Base-by-base conservation (phyloP, 2,113 vertebrate genomes). In the Austrofundulus limnaeus region DNA sequence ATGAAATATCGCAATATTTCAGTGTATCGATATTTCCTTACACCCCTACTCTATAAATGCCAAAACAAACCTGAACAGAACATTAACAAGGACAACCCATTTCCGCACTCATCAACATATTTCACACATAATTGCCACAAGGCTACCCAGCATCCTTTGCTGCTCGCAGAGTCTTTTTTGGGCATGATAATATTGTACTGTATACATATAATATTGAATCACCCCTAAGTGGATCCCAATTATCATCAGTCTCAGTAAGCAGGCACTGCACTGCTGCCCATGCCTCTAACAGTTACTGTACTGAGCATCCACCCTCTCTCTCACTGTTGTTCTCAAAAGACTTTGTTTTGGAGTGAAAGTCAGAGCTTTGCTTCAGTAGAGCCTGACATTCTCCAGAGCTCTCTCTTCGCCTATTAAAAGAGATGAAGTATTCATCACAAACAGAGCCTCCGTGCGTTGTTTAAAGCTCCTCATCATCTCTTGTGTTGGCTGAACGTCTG, bases 341-440 rank as follows among this genome's bases (percentile, higher is more conserved):
- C 48, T 9, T 42, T 54, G 72, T 88, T 5, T 87, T 88, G 85
- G 85, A 85, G 85, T 79, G 69, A 86, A 82, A 73, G 73, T 77
- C 71, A 45, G 55, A 42, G 81, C 64, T 63, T 71, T 19, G 78
- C 84, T 90, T 75, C 83, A 82, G 45, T 31, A 64, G 77, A 89
- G 84, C 85, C 75, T 75, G 66, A 85, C 74, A 75, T 78, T 82
- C 59, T 78, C 69, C 73, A 53, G 71, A 5, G 21, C 72, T 80
- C 88, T 90, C 88, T 90, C 86, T n/a, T n/a, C 85, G 85, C 77
- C 71, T 75, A 83, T 84, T 89, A 85, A 84, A 86, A 80, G 61
- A 83, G 71, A 88, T 82, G 77, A 88, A 77, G 84, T 81, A 83
- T 74, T 82, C 75, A 84, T 88, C 69, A 58, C 60, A 48, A 61